Evolutionary conservation across 2,888 invertebrate species (phyloP).

Genomic region (Iselma pallidipennis): DNA sequence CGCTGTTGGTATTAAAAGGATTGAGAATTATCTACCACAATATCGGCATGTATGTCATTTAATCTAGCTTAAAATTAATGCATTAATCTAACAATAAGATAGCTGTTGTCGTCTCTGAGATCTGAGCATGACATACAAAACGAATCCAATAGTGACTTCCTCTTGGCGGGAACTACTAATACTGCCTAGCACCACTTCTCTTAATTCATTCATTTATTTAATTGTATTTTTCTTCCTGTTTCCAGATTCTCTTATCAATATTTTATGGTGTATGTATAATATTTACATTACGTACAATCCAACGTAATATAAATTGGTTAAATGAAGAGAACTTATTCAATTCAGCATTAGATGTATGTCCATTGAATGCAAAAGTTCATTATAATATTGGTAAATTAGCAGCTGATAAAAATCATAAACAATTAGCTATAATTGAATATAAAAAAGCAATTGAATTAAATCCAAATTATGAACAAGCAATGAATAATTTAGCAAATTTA

Average conservation of each 20-base stretch:
- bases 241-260: conserved; percentile 6
- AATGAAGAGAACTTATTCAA: conserved; percentile 77
- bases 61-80: too few relatives aligned
- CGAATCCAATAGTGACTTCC: too few relatives aligned
- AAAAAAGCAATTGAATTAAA: conserved; percentile 63
- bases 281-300: conserved; percentile 57
- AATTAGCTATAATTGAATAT: conserved; percentile 77
- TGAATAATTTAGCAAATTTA: conserved; percentile 92
- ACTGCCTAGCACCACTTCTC: too few relatives aligned
- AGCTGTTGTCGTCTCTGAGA: too few relatives aligned
- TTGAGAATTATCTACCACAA: conserved; percentile 40
- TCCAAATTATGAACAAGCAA: conserved; percentile 86
- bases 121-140: too few relatives aligned
- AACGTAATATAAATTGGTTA: conserved; percentile 79
- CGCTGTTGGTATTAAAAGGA: conserved; percentile 63
- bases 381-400: conserved; percentile 93
- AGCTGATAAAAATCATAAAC: conserved; percentile 71
- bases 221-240: too few relatives aligned
- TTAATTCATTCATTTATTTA: too few relatives aligned
- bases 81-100: too few relatives aligned
- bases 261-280: conserved; percentile 46
- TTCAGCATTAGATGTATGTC: conserved; percentile 85
- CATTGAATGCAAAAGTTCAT: conserved; percentile 89
- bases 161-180: too few relatives aligned
- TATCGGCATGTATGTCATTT: conserved; percentile 39